Evolutionary conservation across 2,113 vertebrate genomes (phyloP).

Genomic region (Galbula dea): DNA sequence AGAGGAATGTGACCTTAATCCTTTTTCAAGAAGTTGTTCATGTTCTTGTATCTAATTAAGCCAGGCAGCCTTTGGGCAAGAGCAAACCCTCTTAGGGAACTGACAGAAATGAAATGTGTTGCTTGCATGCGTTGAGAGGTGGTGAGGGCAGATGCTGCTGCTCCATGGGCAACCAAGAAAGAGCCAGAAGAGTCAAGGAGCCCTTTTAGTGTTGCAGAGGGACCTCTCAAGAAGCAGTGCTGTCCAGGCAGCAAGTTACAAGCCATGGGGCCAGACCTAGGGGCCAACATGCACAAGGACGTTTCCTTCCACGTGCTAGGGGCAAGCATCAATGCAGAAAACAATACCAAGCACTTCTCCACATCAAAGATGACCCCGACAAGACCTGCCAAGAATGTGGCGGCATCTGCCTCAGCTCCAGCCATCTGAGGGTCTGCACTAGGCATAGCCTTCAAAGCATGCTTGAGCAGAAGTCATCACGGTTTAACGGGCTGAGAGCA

Average conservation of each 20-base stretch:
- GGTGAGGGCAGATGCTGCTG: background rate
- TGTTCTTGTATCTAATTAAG: rapidly evolving
- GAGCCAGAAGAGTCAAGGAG: background rate
- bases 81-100: background rate
- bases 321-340: constrained; percentile 50
- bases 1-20: background rate
- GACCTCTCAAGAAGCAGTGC: background rate
- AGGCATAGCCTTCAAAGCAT: constrained; percentile 36
- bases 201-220: background rate
- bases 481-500: background rate
- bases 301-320: background rate
- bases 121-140: background rate
- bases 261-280: rapidly evolving
- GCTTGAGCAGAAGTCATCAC: background rate
- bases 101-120: background rate
- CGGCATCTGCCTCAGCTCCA: constrained; percentile 47
- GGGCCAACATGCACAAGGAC: background rate
- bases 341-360: constrained; percentile 55
- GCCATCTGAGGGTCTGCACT: constrained; percentile 11
- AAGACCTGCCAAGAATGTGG: constrained; percentile 66
- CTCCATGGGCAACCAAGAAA: background rate
- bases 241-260: background rate
- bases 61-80: background rate
- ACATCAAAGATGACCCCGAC: constrained; percentile 66
- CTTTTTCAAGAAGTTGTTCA: background rate